A percentile compares a stretch with the other conserved stretches of the same genome.
Conservation (phyloP, 2,113 vertebrate genomes). For the Leiothrix lutea region DNA sequence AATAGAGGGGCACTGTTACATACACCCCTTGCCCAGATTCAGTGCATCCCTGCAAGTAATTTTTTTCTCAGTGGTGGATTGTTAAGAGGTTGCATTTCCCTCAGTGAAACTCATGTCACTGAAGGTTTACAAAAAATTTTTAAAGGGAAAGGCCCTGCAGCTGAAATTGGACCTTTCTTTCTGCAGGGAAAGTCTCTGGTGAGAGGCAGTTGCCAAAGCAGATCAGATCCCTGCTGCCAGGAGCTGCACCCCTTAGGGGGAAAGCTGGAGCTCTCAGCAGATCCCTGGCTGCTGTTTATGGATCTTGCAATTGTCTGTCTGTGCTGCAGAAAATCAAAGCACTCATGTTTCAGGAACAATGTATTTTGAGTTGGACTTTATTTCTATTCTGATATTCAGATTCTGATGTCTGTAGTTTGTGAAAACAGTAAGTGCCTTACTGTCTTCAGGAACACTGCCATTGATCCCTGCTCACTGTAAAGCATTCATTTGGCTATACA, state of each 20-base stretch:
- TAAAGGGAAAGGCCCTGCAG: not conserved
- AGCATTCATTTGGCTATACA: not conserved
- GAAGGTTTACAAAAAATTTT: not conserved
- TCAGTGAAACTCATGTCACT: not conserved
- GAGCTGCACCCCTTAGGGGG: not conserved
- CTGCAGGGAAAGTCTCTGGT: not conserved
- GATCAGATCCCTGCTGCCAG: not conserved
- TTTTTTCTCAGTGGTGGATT: not conserved
- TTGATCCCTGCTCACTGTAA: not conserved
- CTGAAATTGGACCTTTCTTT: not conserved
- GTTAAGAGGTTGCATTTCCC: not conserved
- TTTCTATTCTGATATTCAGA: not conserved
- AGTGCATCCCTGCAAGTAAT: not conserved
- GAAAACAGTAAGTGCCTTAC: not conserved
- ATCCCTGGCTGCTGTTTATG: not conserved
- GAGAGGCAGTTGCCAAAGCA: not conserved
- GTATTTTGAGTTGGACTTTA: not conserved
- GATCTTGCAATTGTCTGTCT: not conserved
- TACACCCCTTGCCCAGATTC: not conserved
- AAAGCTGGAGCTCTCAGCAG: not conserved
- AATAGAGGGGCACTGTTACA: fast-evolving
- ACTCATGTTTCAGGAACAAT: not conserved
- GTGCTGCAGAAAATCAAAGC: not conserved
- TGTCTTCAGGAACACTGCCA: not conserved
- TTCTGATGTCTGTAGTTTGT: not conserved